Evolutionary conservation across 2,888 invertebrate species (phyloP), one percentile per base, ranked within the genome.

Genomic region (Cerceris ruficornis): DNA sequence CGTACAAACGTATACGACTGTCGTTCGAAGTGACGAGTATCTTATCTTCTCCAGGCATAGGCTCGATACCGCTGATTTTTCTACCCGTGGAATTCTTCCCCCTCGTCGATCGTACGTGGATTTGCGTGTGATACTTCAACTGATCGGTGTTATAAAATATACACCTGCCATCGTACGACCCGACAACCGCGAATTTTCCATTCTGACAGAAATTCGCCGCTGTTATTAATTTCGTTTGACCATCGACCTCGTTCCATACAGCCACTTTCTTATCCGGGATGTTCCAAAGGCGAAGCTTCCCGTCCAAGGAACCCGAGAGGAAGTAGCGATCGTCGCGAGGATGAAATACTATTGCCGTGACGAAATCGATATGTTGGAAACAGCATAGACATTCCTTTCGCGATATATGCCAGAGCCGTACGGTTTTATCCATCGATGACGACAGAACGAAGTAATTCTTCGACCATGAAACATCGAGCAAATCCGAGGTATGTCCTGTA

Each of bases 181-280:
- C 99, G 0, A 99, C 98, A 0, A 99, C 99, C 0, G 98, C 98
- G 93, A 98, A 98, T 92, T 98, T 98, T 8, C 99, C 99, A 93
- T 98, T 98, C 91, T 98, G 97, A 89, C 98, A 98, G 93, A 99
- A 99, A 93, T 98, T 98, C 0, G 98, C 98, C 0, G 99, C 98
- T 0, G 99, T 99, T 90, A 99, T 99, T 11, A 99, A 94, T 90
- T 98, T 98, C 0, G 97, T 96, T 88, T 96, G 97, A n/a, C 98
- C 98, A 92, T 97, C 97, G 0, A 98, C 96, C 93, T 99, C 99
- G 92, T 98, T 99, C 98, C 99, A 99, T 7, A 98, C 95, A 0
- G 98, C 98, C 7, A 99, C 99, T 93, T 98, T 98, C 92, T 99
- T 99, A 91, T 99, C 99, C 0, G 99, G 99, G 90, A 99, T 99